These are phyloP conservation scores for Champsocephalus esox DNA, from an alignment of 2,797 vertebrate genomes.

Conservation along the genomic window DNA sequence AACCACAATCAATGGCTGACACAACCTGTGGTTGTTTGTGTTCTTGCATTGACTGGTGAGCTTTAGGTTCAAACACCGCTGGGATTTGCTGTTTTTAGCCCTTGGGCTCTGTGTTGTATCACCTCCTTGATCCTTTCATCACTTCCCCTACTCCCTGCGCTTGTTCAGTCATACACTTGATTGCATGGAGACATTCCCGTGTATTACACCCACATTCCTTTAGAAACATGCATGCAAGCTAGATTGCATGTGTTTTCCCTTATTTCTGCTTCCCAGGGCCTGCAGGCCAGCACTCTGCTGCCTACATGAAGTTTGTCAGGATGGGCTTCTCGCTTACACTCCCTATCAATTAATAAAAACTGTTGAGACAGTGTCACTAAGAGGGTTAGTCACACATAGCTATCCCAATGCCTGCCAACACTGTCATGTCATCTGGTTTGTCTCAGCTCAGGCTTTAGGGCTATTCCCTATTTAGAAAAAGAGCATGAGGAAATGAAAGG, in stretches of 20 bases:
- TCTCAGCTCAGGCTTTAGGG: conserved; percentile 51
- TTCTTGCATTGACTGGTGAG: conserved; percentile 13
- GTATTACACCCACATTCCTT: background rate
- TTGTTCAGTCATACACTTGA: conserved; percentile 2
- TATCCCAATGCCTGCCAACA: conserved; percentile 49
- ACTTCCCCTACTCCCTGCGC: conserved; percentile 10
- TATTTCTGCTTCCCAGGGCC: conserved; percentile 18
- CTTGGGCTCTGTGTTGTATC: conserved; percentile 26
- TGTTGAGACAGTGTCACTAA: conserved; percentile 65
- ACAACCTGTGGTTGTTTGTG: conserved; percentile 28
- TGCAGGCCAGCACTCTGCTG: conserved; percentile 13
- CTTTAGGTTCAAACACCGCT: conserved; percentile 15
- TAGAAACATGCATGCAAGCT: conserved; percentile 9
- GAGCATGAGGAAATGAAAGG: conserved; percentile 48
- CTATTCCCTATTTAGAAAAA: conserved; percentile 59
- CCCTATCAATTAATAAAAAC: conserved; percentile 68
- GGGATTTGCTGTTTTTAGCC: conserved; percentile 37
- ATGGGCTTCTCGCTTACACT: conserved; percentile 46
- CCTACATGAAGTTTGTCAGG: conserved; percentile 26
- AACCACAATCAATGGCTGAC: conserved; percentile 39
- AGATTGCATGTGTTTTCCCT: conserved; percentile 1
- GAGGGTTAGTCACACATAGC: conserved; percentile 56
- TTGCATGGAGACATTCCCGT: background rate
- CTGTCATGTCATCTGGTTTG: conserved; percentile 64
- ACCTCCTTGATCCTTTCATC: conserved; percentile 36